phyloP scores from a whole-genome alignment of 2,113 vertebrate genomes.

The Colistium nudipinnis region DNA sequence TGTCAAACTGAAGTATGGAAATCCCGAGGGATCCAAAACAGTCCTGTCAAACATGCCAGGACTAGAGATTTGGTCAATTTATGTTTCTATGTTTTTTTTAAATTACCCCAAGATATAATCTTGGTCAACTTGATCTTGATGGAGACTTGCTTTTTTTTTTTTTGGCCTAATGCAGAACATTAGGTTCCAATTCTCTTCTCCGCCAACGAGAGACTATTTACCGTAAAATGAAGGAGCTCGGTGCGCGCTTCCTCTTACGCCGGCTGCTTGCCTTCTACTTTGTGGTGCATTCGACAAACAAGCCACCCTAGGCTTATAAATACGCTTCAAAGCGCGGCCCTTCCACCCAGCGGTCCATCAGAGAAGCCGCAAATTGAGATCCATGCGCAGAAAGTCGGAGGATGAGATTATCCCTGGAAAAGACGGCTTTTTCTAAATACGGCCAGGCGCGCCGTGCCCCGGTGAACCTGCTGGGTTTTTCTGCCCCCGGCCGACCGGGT shows the following conservation, averaged over 20 bases:
- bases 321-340: conserved; percentile 70
- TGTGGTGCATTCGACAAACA: conserved; percentile 71
- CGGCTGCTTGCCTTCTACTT: conserved; percentile 50
- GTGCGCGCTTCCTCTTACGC: conserved; percentile 49
- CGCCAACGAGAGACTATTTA: conserved; percentile 14
- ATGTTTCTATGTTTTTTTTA: too few species aligned
- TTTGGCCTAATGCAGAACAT: conserved; percentile 7
- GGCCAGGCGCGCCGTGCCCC: conserved; percentile 44
- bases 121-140: not conserved
- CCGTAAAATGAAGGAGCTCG: conserved; percentile 61
- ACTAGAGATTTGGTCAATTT: not conserved
- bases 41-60: not conserved
- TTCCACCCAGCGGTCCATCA: conserved; percentile 55
- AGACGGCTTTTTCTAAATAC: conserved; percentile 77
- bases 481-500: conserved; percentile 61
- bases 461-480: conserved; percentile 66
- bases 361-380: conserved; percentile 73
- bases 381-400: conserved; percentile 40
- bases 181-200: conserved; percentile 10
- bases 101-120: not conserved
- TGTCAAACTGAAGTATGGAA: not conserved
- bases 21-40: not conserved
- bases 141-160: not conserved
- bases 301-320: conserved; percentile 72
- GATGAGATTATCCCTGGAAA: conserved; percentile 64